phyloP scores from a whole-genome alignment of 2,797 vertebrate genomes.

The Antennarius maculatus region DNA sequence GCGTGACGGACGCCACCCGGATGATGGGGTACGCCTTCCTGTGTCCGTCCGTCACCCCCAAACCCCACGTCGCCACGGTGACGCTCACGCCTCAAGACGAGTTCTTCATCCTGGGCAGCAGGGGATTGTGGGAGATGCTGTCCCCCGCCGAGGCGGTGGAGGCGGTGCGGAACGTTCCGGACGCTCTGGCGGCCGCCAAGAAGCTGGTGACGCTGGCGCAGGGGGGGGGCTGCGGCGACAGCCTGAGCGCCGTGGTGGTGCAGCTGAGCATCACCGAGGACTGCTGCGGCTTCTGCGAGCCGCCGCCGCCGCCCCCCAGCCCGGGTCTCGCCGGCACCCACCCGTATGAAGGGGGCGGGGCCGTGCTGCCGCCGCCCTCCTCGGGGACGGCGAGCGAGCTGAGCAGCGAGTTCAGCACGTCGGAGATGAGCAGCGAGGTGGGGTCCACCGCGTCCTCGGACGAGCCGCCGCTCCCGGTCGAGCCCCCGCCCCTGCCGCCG shows the following conservation, averaged over 20 bases:
- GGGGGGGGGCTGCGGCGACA: constrained; percentile 93
- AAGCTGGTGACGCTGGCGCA: constrained; percentile 96
- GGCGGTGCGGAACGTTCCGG: constrained; percentile 90
- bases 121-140: constrained; percentile 92
- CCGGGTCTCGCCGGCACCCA: constrained; percentile 75
- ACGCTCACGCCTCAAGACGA: constrained; percentile 93
- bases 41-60: constrained; percentile 91
- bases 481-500: constrained; percentile 30
- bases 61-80: constrained; percentile 90
- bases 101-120: constrained; percentile 95
- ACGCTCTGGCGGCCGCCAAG: constrained; percentile 91
- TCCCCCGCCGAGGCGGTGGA: constrained; percentile 90
- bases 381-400: constrained; percentile 90
- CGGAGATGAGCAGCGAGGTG: constrained; percentile 98
- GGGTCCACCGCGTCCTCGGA: constrained; percentile 95
- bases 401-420: constrained; percentile 95
- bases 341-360: constrained; percentile 50
- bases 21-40: constrained; percentile 98
- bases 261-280: constrained; percentile 93
- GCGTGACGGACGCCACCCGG: constrained; percentile 93
- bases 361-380: constrained; percentile 78
- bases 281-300: constrained; percentile 95
- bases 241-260: constrained; percentile 92
- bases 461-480: constrained; percentile 80
- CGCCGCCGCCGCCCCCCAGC: constrained; percentile 85